Conservation (phyloP, 1,140 invertebrate species). For the Bombus sibiricus region DNA sequence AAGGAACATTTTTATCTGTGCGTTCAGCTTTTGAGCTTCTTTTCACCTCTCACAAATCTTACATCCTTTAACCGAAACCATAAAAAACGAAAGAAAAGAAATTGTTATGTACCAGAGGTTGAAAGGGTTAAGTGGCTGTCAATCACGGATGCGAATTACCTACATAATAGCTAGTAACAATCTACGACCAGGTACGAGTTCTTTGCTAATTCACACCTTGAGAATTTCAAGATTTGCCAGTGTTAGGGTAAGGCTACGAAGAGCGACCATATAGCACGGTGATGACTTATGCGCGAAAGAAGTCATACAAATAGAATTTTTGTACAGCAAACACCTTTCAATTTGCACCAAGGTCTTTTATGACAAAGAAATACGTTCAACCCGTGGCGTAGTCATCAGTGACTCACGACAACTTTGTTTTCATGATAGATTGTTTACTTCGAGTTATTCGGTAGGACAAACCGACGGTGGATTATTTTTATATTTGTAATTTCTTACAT, state of each 20-base stretch:
- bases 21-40: background rate
- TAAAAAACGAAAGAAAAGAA: background rate
- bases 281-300: background rate
- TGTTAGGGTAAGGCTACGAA: conserved; percentile 10
- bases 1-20: background rate
- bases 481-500: background rate
- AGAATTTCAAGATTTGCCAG: background rate
- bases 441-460: background rate
- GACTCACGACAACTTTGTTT: background rate
- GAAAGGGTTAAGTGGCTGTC: conserved; percentile 27
- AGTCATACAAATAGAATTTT: conserved; percentile 4
- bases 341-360: background rate
- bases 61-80: background rate
- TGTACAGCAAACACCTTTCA: background rate
- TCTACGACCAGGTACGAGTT: conserved; percentile 57
- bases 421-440: background rate
- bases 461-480: background rate
- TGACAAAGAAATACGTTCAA: background rate
- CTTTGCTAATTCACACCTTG: conserved; percentile 18
- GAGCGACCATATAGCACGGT: background rate
- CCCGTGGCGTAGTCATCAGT: background rate
- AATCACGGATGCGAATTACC: conserved; percentile 14
- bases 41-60: background rate
- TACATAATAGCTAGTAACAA: conserved; percentile 47
- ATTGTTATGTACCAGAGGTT: background rate